Evolutionary conservation across 2,113 vertebrate genomes (phyloP).

Genomic region (Tapirus terrestris): DNA sequence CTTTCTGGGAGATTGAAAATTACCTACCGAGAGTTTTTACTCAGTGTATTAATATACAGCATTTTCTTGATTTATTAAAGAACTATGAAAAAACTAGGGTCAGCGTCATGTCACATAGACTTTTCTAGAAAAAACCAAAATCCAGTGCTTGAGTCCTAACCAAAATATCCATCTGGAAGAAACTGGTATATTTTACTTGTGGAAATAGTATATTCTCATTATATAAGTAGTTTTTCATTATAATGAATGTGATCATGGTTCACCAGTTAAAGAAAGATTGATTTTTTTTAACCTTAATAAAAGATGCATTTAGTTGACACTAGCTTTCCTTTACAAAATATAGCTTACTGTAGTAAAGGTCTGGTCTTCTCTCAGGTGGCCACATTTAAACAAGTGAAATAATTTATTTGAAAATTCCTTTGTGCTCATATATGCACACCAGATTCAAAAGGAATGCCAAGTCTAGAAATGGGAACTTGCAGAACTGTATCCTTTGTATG

Average conservation of each 20-base stretch:
- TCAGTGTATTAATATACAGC: not conserved
- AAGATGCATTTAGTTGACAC: not conserved
- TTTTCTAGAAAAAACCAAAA: conserved; percentile 8
- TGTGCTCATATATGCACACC: not conserved
- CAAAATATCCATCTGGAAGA: conserved; percentile 15
- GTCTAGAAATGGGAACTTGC: not conserved
- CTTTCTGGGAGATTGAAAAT: not conserved
- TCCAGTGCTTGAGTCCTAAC: not conserved
- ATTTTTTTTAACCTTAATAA: not conserved
- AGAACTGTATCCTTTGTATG: not conserved
- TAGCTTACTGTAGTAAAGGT: not conserved
- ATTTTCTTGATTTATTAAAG: conserved; percentile 40
- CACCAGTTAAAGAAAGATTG: not conserved
- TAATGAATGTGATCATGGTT: not conserved
- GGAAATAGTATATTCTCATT: not conserved
- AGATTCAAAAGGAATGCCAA: not conserved
- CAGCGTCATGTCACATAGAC: not conserved
- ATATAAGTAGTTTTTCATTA: not conserved
- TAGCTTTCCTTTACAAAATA: not conserved
- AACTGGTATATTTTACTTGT: not conserved
- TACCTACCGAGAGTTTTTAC: not conserved
- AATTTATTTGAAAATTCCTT: not conserved
- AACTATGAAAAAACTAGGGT: not conserved
- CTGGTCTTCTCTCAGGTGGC: not conserved
- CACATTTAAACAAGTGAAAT: not conserved